Base-by-base conservation (phyloP, 2,113 vertebrate species). In the Dicerorhinus sumatrensis region DNA sequence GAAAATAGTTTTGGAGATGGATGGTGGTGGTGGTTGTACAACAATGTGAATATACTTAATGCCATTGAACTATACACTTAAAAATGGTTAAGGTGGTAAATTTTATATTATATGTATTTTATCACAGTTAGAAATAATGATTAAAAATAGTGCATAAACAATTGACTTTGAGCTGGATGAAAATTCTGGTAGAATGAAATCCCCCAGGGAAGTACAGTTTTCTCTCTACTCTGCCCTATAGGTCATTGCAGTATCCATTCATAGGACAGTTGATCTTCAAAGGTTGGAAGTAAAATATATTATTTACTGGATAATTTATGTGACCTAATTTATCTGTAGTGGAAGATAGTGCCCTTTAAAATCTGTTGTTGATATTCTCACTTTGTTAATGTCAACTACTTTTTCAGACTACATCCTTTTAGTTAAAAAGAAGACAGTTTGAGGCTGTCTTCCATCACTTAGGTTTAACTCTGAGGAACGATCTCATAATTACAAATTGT, bases 131-230 rank as follows among this genome's bases (percentile, higher is more conserved):
- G 77, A 87, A 82, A 33, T 39, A 77, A n/a, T 91, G n/a, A 46
- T 67, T 70, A 8, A 76, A 84, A 89, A 10, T n/a, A 36, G 2
- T 1, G 0, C 27, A 16, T 42, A n/a, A 56, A 69, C 3, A 42
- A 25, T 67, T 93, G 36, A 83, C 25, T 88, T 77, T 72, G 42
- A 63, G 46, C 62, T 63, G 62, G 67, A n/a, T 62, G 20, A 93
- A 93, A 95, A 92, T 95, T 93, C 42, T 65, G 14, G 90, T 76
- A 36, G 10, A 93, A 60, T 85, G 39, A 92, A 70, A 73, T 69
- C 36, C 8, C 84, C 20, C 31, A 54, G 42, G 29, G 86, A 89
- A 77, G 12, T 48, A 2, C 3, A 46, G 4, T 92, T 96, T 73
- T 18, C 51, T 70, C 89, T 77, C 58, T 94, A 18, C 3, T 67